These are phyloP conservation scores for Eupithecia tripunctaria DNA, from an alignment of 2,888 invertebrate species.

Conservation along the genomic window DNA sequence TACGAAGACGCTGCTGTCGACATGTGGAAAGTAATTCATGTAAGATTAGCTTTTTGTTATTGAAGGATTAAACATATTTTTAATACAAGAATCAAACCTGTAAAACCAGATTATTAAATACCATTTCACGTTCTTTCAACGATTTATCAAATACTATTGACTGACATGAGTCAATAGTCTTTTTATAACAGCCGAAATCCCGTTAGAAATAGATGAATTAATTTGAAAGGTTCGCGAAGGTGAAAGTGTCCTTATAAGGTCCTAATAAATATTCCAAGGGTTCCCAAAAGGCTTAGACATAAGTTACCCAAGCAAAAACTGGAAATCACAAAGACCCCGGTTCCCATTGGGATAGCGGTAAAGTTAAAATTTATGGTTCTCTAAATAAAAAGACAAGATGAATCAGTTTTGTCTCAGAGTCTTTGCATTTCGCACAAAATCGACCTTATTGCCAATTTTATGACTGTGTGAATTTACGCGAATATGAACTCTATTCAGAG, in stretches of 20 bases:
- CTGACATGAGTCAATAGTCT: neutral
- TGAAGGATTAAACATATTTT: neutral
- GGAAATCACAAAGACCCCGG: constrained; percentile 60
- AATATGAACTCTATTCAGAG: constrained; percentile 19
- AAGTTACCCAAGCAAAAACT: constrained; percentile 63
- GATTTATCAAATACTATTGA: neutral
- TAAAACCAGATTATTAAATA: neutral
- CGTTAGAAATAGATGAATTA: constrained; percentile 32
- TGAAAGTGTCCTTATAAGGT: constrained; percentile 35
- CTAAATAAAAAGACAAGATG: constrained; percentile 50
- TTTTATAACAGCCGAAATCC: constrained; percentile 12
- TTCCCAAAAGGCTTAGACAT: constrained; percentile 47
- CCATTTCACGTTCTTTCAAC: neutral
- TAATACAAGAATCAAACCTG: neutral
- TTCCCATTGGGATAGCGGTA: constrained; percentile 64
- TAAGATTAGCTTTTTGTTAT: neutral
- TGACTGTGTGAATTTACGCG: constrained; percentile 30
- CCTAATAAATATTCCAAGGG: constrained; percentile 31
- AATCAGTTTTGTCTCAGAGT: constrained; percentile 25
- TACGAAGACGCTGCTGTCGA: neutral
- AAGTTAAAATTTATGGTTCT: constrained; percentile 61
- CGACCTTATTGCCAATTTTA: constrained; percentile 39
- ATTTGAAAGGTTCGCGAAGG: constrained; percentile 19
- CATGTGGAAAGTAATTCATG: neutral
- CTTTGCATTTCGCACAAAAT: constrained; percentile 22